phyloP scores from a whole-genome alignment of 2,888 invertebrate species.

The Cryptosula pallasiana region DNA sequence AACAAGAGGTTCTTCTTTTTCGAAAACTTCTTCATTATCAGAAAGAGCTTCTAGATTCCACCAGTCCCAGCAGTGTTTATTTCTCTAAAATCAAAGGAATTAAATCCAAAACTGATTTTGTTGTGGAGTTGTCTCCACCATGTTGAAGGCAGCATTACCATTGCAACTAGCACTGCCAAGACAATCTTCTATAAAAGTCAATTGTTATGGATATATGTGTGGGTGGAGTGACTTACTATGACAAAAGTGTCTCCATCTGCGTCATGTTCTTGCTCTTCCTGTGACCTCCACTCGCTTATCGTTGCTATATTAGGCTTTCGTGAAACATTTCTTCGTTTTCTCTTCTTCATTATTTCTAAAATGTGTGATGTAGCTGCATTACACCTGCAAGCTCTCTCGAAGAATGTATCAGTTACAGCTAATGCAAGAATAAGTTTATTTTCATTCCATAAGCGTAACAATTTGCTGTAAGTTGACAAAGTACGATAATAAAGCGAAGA shows the following conservation, averaged over 20 bases:
- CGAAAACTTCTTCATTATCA: constrained; percentile 20
- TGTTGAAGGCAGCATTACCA: too few species aligned
- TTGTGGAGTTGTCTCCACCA: too few species aligned
- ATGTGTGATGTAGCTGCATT: background rate
- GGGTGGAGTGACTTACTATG: background rate
- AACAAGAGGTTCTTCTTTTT: background rate
- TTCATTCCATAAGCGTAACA: too few species aligned
- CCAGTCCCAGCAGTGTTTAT: constrained; percentile 21
- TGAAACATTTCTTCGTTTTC: constrained; percentile 14
- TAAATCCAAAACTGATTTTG: too few species aligned
- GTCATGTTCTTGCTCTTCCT: constrained; percentile 12
- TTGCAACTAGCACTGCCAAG: too few species aligned
- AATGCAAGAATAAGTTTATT: too few species aligned
- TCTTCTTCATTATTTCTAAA: background rate
- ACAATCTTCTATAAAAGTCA: too few species aligned
- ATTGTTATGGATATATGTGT: too few species aligned
- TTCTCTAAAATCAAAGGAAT: background rate
- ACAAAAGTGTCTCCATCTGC: background rate
- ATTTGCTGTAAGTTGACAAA: too few species aligned
- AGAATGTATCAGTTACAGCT: too few species aligned
- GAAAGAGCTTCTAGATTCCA: constrained; percentile 19
- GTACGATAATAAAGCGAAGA: too few species aligned
- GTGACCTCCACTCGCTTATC: constrained; percentile 11
- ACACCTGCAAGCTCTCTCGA: background rate
- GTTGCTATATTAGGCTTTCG: constrained; percentile 2